These are phyloP conservation scores for Xiphydria camelus DNA, from an alignment of 2,888 invertebrate species.

Conservation along the genomic window DNA sequence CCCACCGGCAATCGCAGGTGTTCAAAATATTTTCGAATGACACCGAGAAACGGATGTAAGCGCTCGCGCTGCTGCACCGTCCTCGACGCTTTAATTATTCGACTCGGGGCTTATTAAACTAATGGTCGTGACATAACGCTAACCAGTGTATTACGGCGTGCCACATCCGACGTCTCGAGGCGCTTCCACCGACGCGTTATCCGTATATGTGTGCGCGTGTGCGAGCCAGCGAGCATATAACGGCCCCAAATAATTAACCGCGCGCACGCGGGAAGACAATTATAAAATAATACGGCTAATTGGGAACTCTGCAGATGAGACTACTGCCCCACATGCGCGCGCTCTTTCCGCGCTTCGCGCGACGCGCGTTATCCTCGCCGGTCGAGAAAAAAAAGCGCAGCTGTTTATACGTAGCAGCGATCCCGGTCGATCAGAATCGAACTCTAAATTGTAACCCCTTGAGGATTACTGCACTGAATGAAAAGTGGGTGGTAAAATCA, in stretches of 20 bases:
- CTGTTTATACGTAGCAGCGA: no score
- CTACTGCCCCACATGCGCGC: conserved; percentile 10
- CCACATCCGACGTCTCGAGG: conserved; percentile 21
- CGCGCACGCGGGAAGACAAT: conserved; percentile 27
- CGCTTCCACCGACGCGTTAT: not conserved
- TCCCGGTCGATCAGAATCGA: no score
- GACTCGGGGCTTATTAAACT: conserved; percentile 33
- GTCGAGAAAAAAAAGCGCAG: no score
- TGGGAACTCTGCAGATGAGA: conserved; percentile 1
- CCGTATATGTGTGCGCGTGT: not conserved
- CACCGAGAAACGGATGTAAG: not conserved
- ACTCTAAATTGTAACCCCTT: no score
- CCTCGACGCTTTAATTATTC: conserved; percentile 33
- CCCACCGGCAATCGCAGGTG: no score
- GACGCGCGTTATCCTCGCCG: no score
- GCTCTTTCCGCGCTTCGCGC: no score
- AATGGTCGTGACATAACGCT: conserved; percentile 31
- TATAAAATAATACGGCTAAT: conserved; percentile 39
- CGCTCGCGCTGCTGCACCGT: not conserved
- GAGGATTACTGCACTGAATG: no score
- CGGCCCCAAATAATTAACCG: conserved; percentile 41
- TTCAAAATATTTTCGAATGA: not conserved
- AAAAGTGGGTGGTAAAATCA: no score
- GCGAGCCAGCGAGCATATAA: conserved; percentile 28
- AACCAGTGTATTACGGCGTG: conserved; percentile 17